Evolutionary conservation across 2,797 vertebrate genomes (phyloP).

Genomic region (Yasuhikotakia modesta): DNA sequence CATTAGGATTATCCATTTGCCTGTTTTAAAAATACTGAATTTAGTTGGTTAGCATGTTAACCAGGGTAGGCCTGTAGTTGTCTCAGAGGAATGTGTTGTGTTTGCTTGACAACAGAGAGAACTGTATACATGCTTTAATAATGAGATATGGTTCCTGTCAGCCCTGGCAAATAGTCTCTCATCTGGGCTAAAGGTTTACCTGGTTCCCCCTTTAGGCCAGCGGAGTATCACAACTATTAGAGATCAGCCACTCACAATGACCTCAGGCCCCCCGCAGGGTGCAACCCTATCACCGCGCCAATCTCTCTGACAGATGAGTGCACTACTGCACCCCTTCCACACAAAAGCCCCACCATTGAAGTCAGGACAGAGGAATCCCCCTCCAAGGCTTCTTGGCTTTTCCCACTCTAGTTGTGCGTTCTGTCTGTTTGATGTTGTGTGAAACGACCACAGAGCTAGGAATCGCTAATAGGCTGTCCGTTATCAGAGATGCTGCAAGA

Average conservation of each 20-base stretch:
- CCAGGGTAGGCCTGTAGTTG: too few relatives aligned
- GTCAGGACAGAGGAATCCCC: constrained; percentile 63
- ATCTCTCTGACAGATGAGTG: constrained; percentile 72
- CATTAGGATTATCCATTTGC: too few relatives aligned
- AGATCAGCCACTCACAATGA: constrained; percentile 70
- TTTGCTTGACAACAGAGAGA: neutral
- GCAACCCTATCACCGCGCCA: constrained; percentile 75
- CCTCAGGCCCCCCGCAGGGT: constrained; percentile 74
- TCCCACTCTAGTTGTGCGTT: constrained; percentile 20
- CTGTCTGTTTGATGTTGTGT: constrained; percentile 63
- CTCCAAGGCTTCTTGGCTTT: constrained; percentile 48
- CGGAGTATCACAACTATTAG: constrained; percentile 66
- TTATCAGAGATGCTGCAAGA: constrained; percentile 56
- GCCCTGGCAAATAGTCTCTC: neutral
- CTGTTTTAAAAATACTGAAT: too few relatives aligned
- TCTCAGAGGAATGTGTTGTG: too few relatives aligned
- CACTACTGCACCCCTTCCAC: constrained; percentile 60
- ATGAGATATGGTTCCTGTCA: constrained; percentile 43
- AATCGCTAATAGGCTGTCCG: constrained; percentile 60
- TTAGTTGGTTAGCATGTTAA: too few relatives aligned
- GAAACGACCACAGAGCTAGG: constrained; percentile 59
- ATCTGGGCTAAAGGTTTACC: constrained; percentile 44
- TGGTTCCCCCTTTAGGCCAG: constrained; percentile 58
- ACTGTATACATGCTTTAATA: constrained; percentile 4
- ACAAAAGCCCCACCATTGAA: constrained; percentile 74